Conservation (phyloP, 2,888 invertebrate genomes). For the Malacosoma neustria region DNA sequence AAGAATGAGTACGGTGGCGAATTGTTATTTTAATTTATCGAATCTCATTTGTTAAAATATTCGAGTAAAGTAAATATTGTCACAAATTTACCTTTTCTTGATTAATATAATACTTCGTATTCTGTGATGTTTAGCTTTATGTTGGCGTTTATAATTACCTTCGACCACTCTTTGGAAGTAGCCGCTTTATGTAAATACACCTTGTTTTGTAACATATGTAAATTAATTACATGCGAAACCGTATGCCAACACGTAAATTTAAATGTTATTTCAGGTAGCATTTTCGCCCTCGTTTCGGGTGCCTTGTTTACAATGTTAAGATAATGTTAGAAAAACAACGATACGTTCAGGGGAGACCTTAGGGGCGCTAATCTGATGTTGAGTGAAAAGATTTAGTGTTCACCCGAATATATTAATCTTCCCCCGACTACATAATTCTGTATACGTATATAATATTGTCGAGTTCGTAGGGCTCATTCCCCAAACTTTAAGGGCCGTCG, state of each 20-base stretch:
- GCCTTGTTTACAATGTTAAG: conserved; percentile 44
- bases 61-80: no score
- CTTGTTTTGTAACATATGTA: conserved; percentile 5
- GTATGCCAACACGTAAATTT: conserved; percentile 19
- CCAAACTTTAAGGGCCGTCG: background rate
- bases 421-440: conserved; percentile 19
- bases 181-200: background rate
- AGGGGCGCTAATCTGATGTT: conserved; percentile 55
- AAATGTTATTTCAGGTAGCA: conserved; percentile 40
- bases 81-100: no score
- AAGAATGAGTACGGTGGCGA: no score
- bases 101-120: no score
- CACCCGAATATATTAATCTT: conserved; percentile 48
- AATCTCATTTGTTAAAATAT: no score
- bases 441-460: conserved; percentile 11
- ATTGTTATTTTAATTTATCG: no score
- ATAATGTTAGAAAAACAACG: conserved; percentile 62
- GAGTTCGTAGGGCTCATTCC: background rate
- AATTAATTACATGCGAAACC: conserved; percentile 15
- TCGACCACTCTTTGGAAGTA: background rate
- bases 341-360: conserved; percentile 39
- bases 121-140: no score
- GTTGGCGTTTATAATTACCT: no score
- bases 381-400: conserved; percentile 62
- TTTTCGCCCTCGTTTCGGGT: conserved; percentile 23